These are phyloP conservation scores for Oncorhynchus nerka DNA, from an alignment of 2,113 vertebrate species.

Conservation along the genomic window DNA sequence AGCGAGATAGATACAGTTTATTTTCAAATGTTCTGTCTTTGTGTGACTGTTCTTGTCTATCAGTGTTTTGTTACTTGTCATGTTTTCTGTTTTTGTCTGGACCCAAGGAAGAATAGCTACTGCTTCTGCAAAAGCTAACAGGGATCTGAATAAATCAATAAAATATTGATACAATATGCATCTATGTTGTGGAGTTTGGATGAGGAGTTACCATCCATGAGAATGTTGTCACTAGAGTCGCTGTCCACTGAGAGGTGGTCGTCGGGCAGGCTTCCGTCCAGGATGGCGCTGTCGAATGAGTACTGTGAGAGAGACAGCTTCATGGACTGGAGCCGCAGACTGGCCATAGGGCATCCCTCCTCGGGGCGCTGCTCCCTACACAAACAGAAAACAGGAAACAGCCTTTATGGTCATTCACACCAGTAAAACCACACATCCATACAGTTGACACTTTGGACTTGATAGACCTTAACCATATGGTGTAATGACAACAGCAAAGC, in stretches of 20 bases:
- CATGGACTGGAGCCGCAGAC: conserved; percentile 78
- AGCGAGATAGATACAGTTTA: too few relatives aligned
- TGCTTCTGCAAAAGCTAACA: too few relatives aligned
- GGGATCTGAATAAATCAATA: too few relatives aligned
- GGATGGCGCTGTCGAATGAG: conserved; percentile 86
- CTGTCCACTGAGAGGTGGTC: conserved; percentile 89
- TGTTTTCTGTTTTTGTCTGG: too few relatives aligned
- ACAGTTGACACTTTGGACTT: neutral
- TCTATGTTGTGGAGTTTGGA: neutral
- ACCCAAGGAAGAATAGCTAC: too few relatives aligned
- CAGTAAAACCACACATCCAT: conserved; percentile 23
- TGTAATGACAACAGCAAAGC: conserved; percentile 22
- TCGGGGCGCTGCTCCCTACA: conserved; percentile 83
- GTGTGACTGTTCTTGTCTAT: too few relatives aligned
- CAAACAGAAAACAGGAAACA: conserved; percentile 3
- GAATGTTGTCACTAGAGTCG: conserved; percentile 85
- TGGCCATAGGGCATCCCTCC: conserved; percentile 64
- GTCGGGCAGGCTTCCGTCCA: conserved; percentile 86
- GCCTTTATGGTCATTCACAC: neutral
- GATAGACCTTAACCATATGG: conserved; percentile 7
- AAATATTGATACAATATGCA: neutral
- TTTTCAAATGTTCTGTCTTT: neutral
- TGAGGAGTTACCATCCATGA: conserved; percentile 80
- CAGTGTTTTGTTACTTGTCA: too few relatives aligned
- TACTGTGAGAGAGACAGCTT: conserved; percentile 88